phyloP scores from a whole-genome alignment of 2,113 vertebrate genomes.

The Gobio gobio region DNA sequence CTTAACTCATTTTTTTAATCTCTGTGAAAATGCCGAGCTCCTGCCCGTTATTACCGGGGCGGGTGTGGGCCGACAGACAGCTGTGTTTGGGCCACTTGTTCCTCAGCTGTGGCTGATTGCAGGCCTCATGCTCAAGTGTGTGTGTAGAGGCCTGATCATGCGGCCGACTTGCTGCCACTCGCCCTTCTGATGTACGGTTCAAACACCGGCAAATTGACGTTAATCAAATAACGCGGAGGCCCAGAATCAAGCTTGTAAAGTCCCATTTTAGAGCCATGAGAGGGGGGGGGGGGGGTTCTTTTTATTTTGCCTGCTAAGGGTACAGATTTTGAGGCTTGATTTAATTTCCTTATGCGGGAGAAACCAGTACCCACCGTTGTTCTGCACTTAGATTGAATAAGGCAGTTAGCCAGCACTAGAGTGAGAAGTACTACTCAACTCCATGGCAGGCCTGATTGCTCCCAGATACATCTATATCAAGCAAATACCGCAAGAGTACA shows the following conservation, averaged over 20 bases:
- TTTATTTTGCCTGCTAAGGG: conserved; percentile 61
- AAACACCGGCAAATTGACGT: conserved; percentile 79
- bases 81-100: conserved; percentile 84
- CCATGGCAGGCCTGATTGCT: conserved; percentile 65
- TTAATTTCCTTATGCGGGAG: conserved; percentile 74
- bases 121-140: conserved; percentile 80
- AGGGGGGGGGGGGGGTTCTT: not conserved
- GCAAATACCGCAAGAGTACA: conserved; percentile 54
- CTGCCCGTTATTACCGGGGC: conserved; percentile 25
- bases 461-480: conserved; percentile 42
- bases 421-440: conserved; percentile 75
- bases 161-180: conserved; percentile 75
- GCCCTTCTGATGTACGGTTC: conserved; percentile 72
- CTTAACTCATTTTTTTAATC: conserved; percentile 39
- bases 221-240: conserved; percentile 77
- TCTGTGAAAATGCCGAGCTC: conserved; percentile 20
- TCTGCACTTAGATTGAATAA: conserved; percentile 75
- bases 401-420: conserved; percentile 82
- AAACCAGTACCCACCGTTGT: conserved; percentile 45
- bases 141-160: conserved; percentile 80
- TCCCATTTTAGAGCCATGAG: conserved; percentile 22
- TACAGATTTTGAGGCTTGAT: conserved; percentile 78
- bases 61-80: conserved; percentile 68
- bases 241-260: conserved; percentile 56
- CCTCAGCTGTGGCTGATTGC: conserved; percentile 81